Base-by-base conservation (phyloP, 2,113 vertebrate genomes). In the Anhinga anhinga region DNA sequence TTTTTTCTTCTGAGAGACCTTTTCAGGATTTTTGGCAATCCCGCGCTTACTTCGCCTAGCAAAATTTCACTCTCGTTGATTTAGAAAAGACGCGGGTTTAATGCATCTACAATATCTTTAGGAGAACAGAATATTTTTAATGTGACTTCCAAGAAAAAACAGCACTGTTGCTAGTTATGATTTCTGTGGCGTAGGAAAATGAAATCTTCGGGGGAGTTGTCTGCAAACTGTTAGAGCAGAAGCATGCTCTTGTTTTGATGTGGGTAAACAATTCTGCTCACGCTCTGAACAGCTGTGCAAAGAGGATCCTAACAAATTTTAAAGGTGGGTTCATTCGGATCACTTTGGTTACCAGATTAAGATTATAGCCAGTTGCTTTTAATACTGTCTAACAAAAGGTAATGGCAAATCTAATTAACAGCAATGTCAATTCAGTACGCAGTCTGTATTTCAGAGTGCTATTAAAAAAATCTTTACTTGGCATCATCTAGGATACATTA, bases 21-120 rank as follows among this genome's bases (percentile, higher is more conserved):
- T 88, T 72, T 74, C 90, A 93, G 93, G 86, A 47, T 40, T 85
- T 88, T 91, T 97, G 96, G 95, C 97, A 88, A 56, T 36, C 86
- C 58, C 8, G 7, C 17, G 0, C 82, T 74, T 38, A 30, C 95
- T 83, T 71, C 86, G 80, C 78, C 32, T 12, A 36, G 86, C 66
- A 93, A 32, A 91, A 70, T 80, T 59, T 45, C 53, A 40, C 29
- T 59, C 80, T 14, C 38, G 82, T 90, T 34, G 38, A 30, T 65
- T 71, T 76, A 55, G 91, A 34, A 82, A 67, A 70, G 61, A 17
- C 5, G 2, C 26, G 2, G 36, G 47, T 65, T 80, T 82, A 59
- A 55, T 45, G 32, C 50, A 3, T 65, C 85, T 21, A 22, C 32
- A 49, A 1, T 26, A 26, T 44, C 73, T 61, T 38, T 5, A 40